Base-by-base conservation (phyloP, 92 coral and sea anemone genomes). In the Paragorgia papillata region DNA sequence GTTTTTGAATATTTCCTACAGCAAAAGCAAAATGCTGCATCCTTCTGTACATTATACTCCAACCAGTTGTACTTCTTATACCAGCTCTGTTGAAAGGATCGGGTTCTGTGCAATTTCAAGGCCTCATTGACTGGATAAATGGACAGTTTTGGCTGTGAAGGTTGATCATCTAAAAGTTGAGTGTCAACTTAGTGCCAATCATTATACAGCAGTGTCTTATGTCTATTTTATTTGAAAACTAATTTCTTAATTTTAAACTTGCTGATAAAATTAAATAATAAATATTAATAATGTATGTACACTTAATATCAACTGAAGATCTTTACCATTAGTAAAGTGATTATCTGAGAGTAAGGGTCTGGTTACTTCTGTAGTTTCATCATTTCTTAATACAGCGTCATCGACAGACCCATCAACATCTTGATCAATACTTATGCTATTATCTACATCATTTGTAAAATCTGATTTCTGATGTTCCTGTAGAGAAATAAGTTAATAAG, bases 91-190 rank as follows among this genome's bases (percentile, higher is more conserved):
- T 62, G 40, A 62, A 62, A 62, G 24, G 69, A 62, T 62, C 69
- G 2, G 41, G 69, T 62, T 62, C 24, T 62, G 10, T 62, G 4
- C 1, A 4, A 29, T 33, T 29, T 29, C 40, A 62, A 62, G 41
- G 40, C 44, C 44, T 29, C 44, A 62, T 62, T 57, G 27, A 57
- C 62, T 1, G 69, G 69, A 62, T 29, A 62, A 3, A 3, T 15
- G 1, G 40, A 33, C 40, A 62, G 44, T 33, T 62, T 62, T 62
- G 69, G 69, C 19, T 62, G 69, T 57, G 62, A 57, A 62, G 69
- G 40, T 62, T 6, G 69, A 26, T 62, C 1, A 29, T 28, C 69
- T 37, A 37, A 37, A 37, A 37, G 43, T 37, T 37, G 43, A 37
- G 12, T 4, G 58, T 51, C 58, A 51, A 17, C n/a, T 5, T 17